phyloP scores from a whole-genome alignment of 64 coral and sea anemone genomes.

The Pachyseris speciosa region DNA sequence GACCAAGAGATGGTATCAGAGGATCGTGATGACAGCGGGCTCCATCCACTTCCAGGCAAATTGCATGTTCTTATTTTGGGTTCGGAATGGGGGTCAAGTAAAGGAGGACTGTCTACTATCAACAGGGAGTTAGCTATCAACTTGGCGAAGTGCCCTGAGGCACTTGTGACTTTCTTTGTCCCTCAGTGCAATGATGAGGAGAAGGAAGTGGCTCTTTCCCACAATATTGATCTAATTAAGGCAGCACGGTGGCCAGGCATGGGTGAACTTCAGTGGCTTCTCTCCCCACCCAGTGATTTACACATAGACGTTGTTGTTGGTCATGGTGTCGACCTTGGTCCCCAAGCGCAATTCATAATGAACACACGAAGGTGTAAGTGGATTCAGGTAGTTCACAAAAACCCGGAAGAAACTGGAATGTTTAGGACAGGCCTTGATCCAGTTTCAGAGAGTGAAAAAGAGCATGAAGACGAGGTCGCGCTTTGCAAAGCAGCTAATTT shows the following conservation, averaged over 20 bases:
- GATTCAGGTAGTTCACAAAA: no score
- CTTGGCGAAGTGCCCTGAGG: not conserved
- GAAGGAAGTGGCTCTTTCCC: not conserved
- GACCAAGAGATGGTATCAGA: no score
- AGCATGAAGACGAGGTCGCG: not conserved
- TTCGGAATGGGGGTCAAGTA: no score
- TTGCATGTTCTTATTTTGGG: no score
- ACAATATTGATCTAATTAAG: conserved; percentile 8
- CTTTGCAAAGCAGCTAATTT: not conserved
- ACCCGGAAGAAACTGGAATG: not conserved
- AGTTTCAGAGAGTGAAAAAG: not conserved
- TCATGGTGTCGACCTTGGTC: not conserved
- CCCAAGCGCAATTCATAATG: not conserved
- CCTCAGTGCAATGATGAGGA: not conserved
- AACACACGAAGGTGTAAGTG: not conserved
- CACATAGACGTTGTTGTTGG: not conserved
- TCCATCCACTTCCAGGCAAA: no score
- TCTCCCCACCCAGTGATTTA: not conserved
- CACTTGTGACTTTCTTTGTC: not conserved
- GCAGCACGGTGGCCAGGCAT: not conserved
- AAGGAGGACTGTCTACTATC: no score
- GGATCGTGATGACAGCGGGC: no score
- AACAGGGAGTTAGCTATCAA: no score
- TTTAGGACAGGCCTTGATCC: not conserved
- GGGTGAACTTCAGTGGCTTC: not conserved